phyloP scores from a whole-genome alignment of 2,797 vertebrate genomes.

The Vireo griseus region DNA sequence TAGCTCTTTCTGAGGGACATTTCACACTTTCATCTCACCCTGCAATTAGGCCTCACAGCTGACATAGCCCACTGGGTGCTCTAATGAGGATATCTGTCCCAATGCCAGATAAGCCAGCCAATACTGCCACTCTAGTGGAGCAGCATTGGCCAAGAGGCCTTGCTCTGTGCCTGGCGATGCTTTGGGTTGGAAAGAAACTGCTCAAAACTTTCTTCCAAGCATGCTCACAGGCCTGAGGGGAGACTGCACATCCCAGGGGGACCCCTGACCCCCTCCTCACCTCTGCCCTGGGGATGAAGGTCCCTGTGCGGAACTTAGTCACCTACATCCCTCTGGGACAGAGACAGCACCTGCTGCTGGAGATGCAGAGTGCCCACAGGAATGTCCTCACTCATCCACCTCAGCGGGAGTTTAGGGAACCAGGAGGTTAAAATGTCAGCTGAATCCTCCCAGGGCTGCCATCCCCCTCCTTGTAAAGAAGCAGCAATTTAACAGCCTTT shows the following conservation, averaged over 20 bases:
- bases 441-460: neutral
- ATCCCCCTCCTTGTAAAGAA: neutral
- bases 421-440: neutral
- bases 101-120: neutral
- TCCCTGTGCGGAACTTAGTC: neutral
- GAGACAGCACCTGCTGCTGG: neutral
- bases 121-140: accelerated
- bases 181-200: neutral
- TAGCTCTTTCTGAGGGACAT: neutral
- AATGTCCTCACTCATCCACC: neutral
- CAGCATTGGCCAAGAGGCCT: accelerated
- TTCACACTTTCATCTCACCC: neutral
- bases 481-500: neutral
- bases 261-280: neutral
- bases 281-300: neutral
- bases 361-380: accelerated
- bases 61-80: neutral
- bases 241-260: neutral
- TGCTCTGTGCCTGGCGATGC: accelerated
- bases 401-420: neutral
- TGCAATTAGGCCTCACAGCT: neutral
- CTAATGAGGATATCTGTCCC: neutral
- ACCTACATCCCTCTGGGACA: neutral
- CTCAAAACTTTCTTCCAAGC: accelerated
- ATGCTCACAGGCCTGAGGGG: neutral